Evolutionary conservation across 2,113 vertebrate genomes (phyloP), one percentile per base, ranked within the genome.

Genomic region (Ochotona princeps): DNA sequence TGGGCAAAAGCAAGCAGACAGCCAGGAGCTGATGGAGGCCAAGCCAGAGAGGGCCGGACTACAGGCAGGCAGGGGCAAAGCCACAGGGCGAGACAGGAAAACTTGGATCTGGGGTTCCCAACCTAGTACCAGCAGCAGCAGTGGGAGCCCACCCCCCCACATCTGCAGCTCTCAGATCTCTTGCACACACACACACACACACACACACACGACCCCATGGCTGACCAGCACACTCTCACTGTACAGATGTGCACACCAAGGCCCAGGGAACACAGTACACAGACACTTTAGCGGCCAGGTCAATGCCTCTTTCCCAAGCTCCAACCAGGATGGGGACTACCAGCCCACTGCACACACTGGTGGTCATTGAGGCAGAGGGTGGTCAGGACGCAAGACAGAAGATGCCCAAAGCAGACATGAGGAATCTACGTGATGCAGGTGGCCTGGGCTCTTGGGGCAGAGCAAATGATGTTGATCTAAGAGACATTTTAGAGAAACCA

Each of bases 121-220:
- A n/a, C 18, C 61, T 65, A 32, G 74, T 12, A 38, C 72, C 88
- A 76, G 38, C 0, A 21, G 23, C 51, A 83, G 44, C 47, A 66
- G 65, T 63, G 83, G 81, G 60, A 47, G 35, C 23, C 49, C 13
- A 21, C 0, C 49, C 13, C 20, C 0, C 32, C 49, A 69, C 44
- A 73, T 54, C 26, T 83, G 61, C 51, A 38, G 38, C 69, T 94
- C 93, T 69, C 88, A 85, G 66, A 90, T 65, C 44, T 92, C 81
- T 60, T 83, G 84, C 30, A 67, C 26, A 79, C 13, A 44, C 38
- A 44, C 38, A 44, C 38, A 44, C 38, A 44, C 38, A 44, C 4
- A 44, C 30, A 67, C 26, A 79, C 13, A 61, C 6, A 57, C 9
- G 32, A 86, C 65, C 23, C 8, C 17, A 65, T 47, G 87, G 74